Evolutionary conservation across 1,140 invertebrate species (phyloP), one percentile per base, ranked within the genome.

Genomic region (Drosophila truncata): DNA sequence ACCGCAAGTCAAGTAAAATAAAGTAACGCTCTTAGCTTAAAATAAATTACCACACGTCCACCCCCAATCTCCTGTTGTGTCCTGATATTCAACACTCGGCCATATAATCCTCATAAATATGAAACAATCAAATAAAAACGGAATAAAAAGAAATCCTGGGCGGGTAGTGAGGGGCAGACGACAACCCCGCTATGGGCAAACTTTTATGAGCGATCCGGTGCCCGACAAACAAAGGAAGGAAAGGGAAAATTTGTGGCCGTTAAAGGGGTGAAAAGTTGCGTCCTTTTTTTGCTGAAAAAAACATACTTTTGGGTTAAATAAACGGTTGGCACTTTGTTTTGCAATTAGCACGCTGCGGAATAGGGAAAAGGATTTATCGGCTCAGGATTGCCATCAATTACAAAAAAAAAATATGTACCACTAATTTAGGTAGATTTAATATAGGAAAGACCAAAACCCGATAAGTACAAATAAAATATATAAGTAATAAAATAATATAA

Each of bases 61-160:
- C 49, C 25, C 25, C 73, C 80, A 71, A 71, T 52, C 76, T 62
- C 47, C 41, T 52, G 10, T 20, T 23, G 35, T 55, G 60, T 46
- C 41, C 37, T 63, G 54, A 58, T 64, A 80, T 47, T 72, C 82
- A 74, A 49, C 79, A 80, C 77, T 83, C 55, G 78, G 50, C 77
- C 80, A 67, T 67, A 83, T 88, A 88, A 88, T 88, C 84, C 84
- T 84, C 84, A 88, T 81, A 88, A 88, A 88, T 88, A 88, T 81
- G 78, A 88, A 88, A 88, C 85, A 88, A 88, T 88, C 84, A 88
- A 84, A 88, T 88, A 87, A 87, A 87, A 81, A 74, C 50, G 69
- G 65, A 81, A 75, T 83, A 78, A 88, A 80, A 46, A 27, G 33
- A 54, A 42, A 33, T 41, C 16, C 58, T 31, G 57, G 16, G 49